Base-by-base conservation (phyloP, 2,888 invertebrate species). In the Andrena trimmerana region DNA sequence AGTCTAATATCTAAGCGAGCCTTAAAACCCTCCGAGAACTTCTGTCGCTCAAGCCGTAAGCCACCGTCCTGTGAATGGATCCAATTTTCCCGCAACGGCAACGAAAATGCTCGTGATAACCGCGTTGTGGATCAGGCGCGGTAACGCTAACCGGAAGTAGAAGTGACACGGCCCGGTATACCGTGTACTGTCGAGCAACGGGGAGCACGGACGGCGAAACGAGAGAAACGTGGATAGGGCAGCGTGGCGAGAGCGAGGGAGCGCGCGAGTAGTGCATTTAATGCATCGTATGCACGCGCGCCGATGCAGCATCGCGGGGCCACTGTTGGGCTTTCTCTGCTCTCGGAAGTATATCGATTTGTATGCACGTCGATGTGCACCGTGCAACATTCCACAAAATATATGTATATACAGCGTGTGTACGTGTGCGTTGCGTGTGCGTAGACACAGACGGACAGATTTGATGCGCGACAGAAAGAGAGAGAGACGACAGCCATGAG, bases 141-240 rank as follows among this genome's bases (percentile, higher is more conserved):
- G 36, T 29, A 42, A 69, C 42, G 54, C 50, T 59, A 69, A 73
- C 42, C 24, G 63, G 71, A 76, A 62, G 59, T 52, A 52, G 33
- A 71, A 60, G 73, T 73, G 70, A 78, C 70, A 69, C 57, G 60
- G 60, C 70, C 52, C 24, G 7, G 31, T 69, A 62, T 54, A 57
- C 81, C 68, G 57, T 70, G 77, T 62, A 70, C 71, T 72, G 57
- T 79, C 63, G 54, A 66, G 27, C 68, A 60, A 65, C 67, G 73
- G 62, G 66, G 78, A 70, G 29, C 31, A 10, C 24, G 13, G 16
- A 20, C 78, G 70, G 48, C 57, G 70, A 67, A 70, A 65, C 69
- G 67, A 76, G 67, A 73, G 70, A 66, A 84, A 79, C 76, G 59
- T 60, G 77, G 68, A 75, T 85, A 42, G 16, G 42, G 16, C 42